Conservation (phyloP, 2,888 invertebrate species). For the Macaria liturata region DNA sequence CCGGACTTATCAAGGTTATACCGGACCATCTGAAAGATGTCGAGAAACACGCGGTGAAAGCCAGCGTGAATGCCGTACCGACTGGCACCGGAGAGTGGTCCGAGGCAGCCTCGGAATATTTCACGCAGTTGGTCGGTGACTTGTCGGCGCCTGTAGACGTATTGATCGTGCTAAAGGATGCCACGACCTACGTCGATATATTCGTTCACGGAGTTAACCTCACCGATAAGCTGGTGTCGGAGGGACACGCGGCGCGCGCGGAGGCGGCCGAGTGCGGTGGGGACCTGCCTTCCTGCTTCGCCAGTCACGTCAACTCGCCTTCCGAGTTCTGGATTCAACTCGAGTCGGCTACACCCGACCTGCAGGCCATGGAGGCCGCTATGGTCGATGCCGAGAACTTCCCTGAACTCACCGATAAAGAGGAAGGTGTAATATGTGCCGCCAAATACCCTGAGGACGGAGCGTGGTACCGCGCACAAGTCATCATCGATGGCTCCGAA, state of each 20-base stretch:
- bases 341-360: constrained; percentile 82
- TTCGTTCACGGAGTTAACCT: constrained; percentile 84
- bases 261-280: constrained; percentile 77
- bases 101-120: constrained; percentile 84
- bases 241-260: constrained; percentile 82
- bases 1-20: constrained; percentile 84
- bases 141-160: constrained; percentile 76
- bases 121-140: constrained; percentile 75
- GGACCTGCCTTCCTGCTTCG: constrained; percentile 85
- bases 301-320: constrained; percentile 89
- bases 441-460: constrained; percentile 86
- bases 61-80: constrained; percentile 87
- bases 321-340: constrained; percentile 91
- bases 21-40: constrained; percentile 82
- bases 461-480: constrained; percentile 87
- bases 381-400: constrained; percentile 82
- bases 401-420: constrained; percentile 68
- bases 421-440: constrained; percentile 84
- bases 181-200: constrained; percentile 86
- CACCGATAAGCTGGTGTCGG: constrained; percentile 83
- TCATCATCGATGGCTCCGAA: constrained; percentile 81
- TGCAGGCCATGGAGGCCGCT: constrained; percentile 83
- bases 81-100: constrained; percentile 86
- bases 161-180: constrained; percentile 82
- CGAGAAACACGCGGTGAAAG: constrained; percentile 84